Base-by-base conservation (phyloP, 2,797 vertebrate genomes). In the Chelon labrosus region DNA sequence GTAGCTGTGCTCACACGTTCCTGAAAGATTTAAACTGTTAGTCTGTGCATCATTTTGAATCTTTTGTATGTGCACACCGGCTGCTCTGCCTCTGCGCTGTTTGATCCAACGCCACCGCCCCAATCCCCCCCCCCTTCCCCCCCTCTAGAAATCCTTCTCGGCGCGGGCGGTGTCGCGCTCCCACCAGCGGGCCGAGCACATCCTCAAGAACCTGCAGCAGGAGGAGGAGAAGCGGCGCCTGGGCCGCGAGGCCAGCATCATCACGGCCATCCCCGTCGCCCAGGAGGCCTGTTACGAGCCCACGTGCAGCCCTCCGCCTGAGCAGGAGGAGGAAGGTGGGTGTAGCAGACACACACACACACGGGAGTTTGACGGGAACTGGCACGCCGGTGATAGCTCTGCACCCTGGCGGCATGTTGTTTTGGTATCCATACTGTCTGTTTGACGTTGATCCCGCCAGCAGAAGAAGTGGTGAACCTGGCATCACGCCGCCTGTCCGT, bases 381-480 rank as follows among this genome's bases (percentile, higher is more conserved):
- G 16, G 17, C 44, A 22, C 19, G 16, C 19, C 14, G 19, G 46
- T 38, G 54, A 39, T 10, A 14, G 13, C 42, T 64, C 50, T 16
- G 46, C 44, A 8, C 39, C 66, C 77, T 89, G 39, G 87, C 12
- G 17, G 41, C 13, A 8, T 73, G 35, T 71, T 78, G 53, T 75
- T 63, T 42, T 42, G 49, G 10, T 50, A 2, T 39, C 59, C 65
- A 13, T 27, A 0, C 12, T n/a, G 59, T 38, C 0, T 75, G 51
- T 74, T 9, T 87, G 70, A 79, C 65, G 10, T 88, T 85, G 55
- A 74, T 87, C 83, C 88, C 93, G 95, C 91, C 94, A 97, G 96
- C 97, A 99, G 98, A 99, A 97, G 98, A 99, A 96, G 96, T 96
- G 92, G 91, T 97, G 89, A 99, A 99, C 92, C 92, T 99, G 95